These are phyloP conservation scores for Zoanthus gigantus DNA, from an alignment of 92 coral and sea anemone species.

Conservation along the genomic window DNA sequence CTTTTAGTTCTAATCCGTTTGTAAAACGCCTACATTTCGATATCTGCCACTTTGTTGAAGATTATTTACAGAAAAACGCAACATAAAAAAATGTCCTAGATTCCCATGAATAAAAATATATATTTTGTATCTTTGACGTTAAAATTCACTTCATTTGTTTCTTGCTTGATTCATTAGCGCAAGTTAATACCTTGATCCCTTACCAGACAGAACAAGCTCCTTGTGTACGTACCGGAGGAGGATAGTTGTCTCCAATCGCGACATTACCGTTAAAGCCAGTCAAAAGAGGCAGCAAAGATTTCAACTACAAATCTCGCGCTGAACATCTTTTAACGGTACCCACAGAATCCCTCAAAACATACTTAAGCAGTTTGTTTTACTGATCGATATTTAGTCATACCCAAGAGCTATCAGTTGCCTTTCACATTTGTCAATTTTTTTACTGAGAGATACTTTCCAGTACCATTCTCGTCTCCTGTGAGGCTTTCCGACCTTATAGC, in stretches of 20 bases:
- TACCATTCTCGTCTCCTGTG: background rate
- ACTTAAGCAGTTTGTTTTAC: background rate
- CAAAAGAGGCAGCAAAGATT: background rate
- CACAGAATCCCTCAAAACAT: background rate
- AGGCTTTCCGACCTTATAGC: background rate
- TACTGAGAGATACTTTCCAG: background rate
- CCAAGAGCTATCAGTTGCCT: background rate
- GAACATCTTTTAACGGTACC: background rate
- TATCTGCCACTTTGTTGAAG: background rate
- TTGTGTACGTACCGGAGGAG: too few species aligned
- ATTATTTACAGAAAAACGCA: background rate
- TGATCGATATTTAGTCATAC: slow-evolving; percentile 7
- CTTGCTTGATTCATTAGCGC: background rate
- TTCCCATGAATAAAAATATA: slow-evolving; percentile 2
- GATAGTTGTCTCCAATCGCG: too few species aligned
- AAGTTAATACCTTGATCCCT: background rate
- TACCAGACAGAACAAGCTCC: too few species aligned
- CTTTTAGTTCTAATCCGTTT: background rate
- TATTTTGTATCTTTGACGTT: slow-evolving; percentile 1
- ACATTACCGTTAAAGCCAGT: background rate
- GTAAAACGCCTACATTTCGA: background rate
- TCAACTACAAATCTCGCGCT: background rate
- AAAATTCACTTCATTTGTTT: background rate
- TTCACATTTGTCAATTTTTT: background rate
- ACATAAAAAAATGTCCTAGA: background rate